phyloP scores from a whole-genome alignment of 2,113 vertebrate species.

The Nothoprocta pentlandii region DNA sequence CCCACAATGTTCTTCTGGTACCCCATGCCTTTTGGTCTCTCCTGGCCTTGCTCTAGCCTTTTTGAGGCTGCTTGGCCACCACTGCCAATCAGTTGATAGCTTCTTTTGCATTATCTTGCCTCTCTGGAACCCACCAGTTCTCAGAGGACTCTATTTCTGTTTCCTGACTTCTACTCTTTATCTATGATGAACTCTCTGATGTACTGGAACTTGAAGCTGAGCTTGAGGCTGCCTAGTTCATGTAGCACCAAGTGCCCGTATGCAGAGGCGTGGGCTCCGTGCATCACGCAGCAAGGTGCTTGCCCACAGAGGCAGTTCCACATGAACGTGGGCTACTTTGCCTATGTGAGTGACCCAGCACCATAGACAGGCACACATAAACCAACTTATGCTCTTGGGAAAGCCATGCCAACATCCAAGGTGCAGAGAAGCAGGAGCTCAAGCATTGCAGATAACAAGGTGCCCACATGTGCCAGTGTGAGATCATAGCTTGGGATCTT shows the following conservation, averaged over 20 bases:
- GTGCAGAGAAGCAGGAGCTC: not conserved
- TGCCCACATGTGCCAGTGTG: accelerated
- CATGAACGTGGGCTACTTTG: accelerated
- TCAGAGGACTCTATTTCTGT: not conserved
- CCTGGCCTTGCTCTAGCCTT: not conserved
- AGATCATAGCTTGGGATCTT: not conserved
- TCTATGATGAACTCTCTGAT: not conserved
- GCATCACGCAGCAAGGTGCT: not conserved
- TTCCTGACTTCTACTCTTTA: not conserved
- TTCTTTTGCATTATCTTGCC: not conserved
- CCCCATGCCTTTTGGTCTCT: not conserved
- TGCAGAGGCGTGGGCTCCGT: not conserved
- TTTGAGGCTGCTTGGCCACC: not conserved
- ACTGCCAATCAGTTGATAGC: not conserved
- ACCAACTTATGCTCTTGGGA: accelerated
- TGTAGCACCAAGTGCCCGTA: not conserved
- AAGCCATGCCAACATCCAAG: not conserved
- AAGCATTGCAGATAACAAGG: not conserved
- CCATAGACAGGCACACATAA: accelerated
- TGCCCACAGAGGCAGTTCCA: accelerated
- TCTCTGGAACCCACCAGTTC: not conserved
- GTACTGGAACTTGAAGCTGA: not conserved
- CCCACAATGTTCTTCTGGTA: not conserved
- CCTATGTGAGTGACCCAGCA: not conserved
- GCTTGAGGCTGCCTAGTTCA: not conserved